Conservation (phyloP, 2,797 vertebrate species). For the Glyptemys insculpta region DNA sequence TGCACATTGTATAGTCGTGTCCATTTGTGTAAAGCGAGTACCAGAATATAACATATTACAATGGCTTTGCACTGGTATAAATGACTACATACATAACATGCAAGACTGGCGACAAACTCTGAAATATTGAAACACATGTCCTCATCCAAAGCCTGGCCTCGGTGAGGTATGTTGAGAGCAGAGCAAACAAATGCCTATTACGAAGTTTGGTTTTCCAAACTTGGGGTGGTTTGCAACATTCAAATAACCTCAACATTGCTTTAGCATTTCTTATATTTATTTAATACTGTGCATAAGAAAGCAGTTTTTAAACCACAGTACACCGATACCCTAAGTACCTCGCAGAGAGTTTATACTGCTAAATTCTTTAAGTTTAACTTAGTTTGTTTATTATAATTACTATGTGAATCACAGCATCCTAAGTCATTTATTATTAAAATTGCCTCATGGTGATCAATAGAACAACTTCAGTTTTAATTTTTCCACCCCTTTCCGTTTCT, state of each 20-base stretch:
- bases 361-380: conserved; percentile 42
- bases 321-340: conserved; percentile 40
- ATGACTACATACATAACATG: neutral
- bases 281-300: neutral
- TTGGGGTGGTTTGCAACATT: neutral
- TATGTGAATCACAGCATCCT: conserved; percentile 61
- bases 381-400: conserved; percentile 77
- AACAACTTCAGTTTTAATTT: conserved; percentile 73
- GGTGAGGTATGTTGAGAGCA: fast-evolving
- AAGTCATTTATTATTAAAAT: conserved; percentile 79
- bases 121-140: neutral
- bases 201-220: neutral
- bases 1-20: neutral
- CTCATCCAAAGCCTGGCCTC: neutral
- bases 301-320: neutral
- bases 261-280: neutral
- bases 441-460: conserved; percentile 72
- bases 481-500: conserved; percentile 39
- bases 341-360: conserved; percentile 37
- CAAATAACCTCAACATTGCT: neutral
- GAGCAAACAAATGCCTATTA: neutral
- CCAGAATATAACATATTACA: neutral
- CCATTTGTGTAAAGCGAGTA: neutral
- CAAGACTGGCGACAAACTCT: neutral
- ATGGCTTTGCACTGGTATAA: neutral